Evolutionary conservation across 2,888 invertebrate species (phyloP).

Genomic region (Netelia inedita): DNA sequence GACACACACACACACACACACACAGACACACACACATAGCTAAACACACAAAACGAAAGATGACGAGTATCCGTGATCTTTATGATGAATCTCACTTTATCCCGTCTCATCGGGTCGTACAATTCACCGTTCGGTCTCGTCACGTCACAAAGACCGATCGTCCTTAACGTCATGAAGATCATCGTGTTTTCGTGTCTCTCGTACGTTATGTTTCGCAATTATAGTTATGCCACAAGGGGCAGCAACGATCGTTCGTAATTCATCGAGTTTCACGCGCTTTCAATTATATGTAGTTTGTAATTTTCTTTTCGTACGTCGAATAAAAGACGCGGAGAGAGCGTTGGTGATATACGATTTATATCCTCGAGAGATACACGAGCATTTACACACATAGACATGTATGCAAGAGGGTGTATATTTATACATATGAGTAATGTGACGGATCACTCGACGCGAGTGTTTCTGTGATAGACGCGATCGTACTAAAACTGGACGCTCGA

Average conservation of each 20-base stretch:
- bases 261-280: constrained; percentile 65
- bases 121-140: neutral
- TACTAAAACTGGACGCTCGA: neutral
- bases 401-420: too few relatives aligned
- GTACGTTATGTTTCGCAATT: constrained; percentile 56
- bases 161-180: neutral
- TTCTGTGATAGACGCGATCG: constrained; percentile 25
- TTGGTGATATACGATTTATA: constrained; percentile 29
- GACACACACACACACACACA: neutral
- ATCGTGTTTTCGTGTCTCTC: constrained; percentile 34
- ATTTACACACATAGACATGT: too few relatives aligned
- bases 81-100: constrained; percentile 22
- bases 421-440: neutral
- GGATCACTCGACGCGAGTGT: constrained; percentile 10
- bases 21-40: neutral
- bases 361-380: constrained; percentile 2
- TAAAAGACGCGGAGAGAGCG: constrained; percentile 20
- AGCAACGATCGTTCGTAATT: neutral
- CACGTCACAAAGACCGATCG: neutral
- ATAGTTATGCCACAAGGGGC: constrained; percentile 43
- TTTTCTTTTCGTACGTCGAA: constrained; percentile 44
- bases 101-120: neutral
- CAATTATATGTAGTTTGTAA: constrained; percentile 57
- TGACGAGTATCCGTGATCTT: constrained; percentile 17
- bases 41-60: neutral